A percentile compares a stretch with the other conserved stretches of the same genome.
phyloP scores from a whole-genome alignment of 2,113 vertebrate genomes.

The Tichodroma muraria region DNA sequence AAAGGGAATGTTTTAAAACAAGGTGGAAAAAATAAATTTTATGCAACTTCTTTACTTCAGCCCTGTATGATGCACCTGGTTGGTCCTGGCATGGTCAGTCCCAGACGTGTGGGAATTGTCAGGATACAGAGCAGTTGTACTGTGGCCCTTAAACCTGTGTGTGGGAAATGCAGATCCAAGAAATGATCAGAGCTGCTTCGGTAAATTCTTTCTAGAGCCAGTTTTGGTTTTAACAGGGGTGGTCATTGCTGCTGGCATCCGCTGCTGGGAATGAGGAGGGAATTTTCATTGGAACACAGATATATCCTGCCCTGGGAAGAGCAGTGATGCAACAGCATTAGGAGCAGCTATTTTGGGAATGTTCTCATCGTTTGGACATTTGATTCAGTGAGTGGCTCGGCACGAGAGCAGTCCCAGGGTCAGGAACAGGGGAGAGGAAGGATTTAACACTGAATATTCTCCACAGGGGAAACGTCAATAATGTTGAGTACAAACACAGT shows the following conservation, averaged over 20 bases:
- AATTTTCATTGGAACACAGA: neutral
- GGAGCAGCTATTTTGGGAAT: neutral
- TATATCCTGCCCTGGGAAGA: neutral
- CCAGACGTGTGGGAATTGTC: neutral
- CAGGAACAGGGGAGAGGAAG: neutral
- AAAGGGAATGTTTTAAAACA: slow-evolving; percentile 55
- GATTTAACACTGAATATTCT: neutral
- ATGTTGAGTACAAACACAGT: neutral
- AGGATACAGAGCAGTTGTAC: rapidly evolving
- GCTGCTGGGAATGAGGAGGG: neutral
- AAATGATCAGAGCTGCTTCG: neutral
- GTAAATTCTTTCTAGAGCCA: neutral
- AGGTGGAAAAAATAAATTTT: slow-evolving; percentile 53
- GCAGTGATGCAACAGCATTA: neutral
- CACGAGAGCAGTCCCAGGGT: neutral
- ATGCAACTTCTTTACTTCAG: slow-evolving; percentile 25
- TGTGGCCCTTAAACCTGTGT: neutral
- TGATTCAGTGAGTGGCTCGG: neutral
- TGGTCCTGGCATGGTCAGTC: neutral
- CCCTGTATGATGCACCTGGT: neutral
- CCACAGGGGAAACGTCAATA: neutral
- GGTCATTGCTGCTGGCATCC: neutral
- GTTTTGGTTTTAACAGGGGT: neutral
- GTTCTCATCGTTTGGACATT: neutral
- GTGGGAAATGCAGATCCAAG: rapidly evolving